Percentiles rank a stretch among this genome's conserved stretches.
Conservation (phyloP, 2,113 vertebrate genomes). For the Sminthopsis crassicaudata region DNA sequence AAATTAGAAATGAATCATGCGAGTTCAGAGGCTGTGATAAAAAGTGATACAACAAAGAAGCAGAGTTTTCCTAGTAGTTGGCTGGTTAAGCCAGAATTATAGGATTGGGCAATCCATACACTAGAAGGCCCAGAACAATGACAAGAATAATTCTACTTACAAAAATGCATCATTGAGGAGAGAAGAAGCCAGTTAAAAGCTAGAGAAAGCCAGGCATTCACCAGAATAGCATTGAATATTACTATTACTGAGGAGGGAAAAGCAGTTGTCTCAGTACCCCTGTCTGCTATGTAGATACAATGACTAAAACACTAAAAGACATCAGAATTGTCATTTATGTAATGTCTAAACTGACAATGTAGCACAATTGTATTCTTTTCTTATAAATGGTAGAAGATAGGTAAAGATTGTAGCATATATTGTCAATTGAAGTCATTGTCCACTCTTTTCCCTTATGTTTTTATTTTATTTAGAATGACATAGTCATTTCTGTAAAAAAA, state of each 20-base stretch:
- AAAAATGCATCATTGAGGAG: neutral
- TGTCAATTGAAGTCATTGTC: neutral
- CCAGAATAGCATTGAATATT: neutral
- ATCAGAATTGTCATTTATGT: neutral
- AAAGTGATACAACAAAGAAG: neutral
- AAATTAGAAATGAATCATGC: neutral
- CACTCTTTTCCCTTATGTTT: neutral
- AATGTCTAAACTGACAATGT: neutral
- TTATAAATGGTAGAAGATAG: neutral
- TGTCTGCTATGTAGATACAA: neutral
- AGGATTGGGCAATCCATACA: neutral
- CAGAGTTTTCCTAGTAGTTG: neutral
- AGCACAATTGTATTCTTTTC: neutral
- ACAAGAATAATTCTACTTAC: neutral
- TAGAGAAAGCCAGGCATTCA: neutral
- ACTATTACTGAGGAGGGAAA: neutral
- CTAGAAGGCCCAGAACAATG: neutral
- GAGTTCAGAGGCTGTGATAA: neutral
- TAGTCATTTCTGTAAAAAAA: neutral
- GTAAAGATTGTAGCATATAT: neutral
- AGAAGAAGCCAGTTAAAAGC: neutral
- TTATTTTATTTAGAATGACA: neutral
- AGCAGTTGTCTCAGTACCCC: neutral
- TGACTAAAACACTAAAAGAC: neutral
- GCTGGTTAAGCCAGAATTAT: neutral